Percentiles rank a stretch among this genome's conserved stretches.
These are phyloP conservation scores for Cyanoramphus novaezelandiae DNA, from an alignment of 2,113 vertebrate species.

Conservation along the genomic window DNA sequence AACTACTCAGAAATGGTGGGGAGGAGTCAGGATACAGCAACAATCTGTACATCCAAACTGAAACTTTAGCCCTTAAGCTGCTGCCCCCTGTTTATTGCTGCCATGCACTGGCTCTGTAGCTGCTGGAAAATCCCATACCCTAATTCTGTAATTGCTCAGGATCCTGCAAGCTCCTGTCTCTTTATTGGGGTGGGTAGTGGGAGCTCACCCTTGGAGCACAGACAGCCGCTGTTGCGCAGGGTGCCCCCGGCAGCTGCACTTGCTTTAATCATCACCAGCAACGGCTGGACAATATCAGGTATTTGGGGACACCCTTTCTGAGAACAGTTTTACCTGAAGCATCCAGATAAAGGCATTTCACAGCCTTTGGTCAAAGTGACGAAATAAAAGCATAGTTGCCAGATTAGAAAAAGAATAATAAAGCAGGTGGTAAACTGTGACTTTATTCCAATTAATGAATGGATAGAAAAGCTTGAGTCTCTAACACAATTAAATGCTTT, in stretches of 20 bases:
- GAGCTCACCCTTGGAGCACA: neutral
- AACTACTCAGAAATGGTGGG: neutral
- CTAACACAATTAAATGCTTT: neutral
- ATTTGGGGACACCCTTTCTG: neutral
- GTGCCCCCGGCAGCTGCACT: neutral
- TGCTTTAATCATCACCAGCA: accelerated
- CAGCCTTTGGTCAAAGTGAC: neutral
- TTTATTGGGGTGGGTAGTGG: neutral
- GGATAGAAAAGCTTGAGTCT: neutral
- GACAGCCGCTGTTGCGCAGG: neutral
- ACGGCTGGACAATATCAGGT: neutral
- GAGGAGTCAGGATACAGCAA: neutral
- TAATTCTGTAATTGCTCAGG: neutral
- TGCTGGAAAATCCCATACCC: neutral
- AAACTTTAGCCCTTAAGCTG: neutral
- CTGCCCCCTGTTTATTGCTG: neutral
- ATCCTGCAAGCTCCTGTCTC: neutral
- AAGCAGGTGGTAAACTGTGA: neutral
- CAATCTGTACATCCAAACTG: neutral
- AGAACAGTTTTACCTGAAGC: neutral
- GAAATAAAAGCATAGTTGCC: neutral
- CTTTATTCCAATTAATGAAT: neutral
- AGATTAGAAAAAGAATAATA: neutral
- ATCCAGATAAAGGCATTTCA: neutral
- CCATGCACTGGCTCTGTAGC: neutral